Evolutionary conservation across 2,888 invertebrate genomes (phyloP).

Genomic region (Plebejus argus): DNA sequence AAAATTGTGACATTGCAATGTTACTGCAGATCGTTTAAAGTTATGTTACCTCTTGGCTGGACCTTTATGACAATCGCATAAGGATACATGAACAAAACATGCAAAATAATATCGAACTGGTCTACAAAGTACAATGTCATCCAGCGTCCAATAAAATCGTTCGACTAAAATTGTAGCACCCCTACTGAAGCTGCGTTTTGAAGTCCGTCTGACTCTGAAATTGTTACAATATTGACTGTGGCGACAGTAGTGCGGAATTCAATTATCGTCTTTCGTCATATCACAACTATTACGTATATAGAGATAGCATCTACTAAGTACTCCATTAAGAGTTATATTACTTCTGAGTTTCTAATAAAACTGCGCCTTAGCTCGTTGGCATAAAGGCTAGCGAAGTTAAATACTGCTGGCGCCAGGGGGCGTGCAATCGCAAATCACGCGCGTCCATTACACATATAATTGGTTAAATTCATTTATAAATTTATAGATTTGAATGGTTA

Average conservation of each 20-base stretch:
- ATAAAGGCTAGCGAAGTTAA: neutral
- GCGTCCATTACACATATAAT: constrained; percentile 28
- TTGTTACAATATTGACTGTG: constrained; percentile 18
- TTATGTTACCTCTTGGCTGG: neutral
- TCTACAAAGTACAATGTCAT: no score
- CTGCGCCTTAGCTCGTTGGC: neutral
- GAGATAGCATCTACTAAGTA: constrained; percentile 33
- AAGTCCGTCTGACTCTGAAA: neutral
- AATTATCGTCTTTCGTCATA: constrained; percentile 29
- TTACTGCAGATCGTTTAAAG: neutral
- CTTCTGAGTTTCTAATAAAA: neutral
- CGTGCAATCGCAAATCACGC: constrained; percentile 29
- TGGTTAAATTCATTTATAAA: constrained; percentile 32
- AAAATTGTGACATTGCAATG: neutral
- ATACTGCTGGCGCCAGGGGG: constrained; percentile 33
- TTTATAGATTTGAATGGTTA: constrained; percentile 31
- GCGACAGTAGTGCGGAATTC: constrained; percentile 31
- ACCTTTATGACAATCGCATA: neutral
- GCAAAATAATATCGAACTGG: neutral
- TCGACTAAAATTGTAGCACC: no score
- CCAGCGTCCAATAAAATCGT: no score
- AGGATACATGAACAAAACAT: neutral
- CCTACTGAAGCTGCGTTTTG: neutral
- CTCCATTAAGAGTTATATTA: neutral
- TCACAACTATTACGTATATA: constrained; percentile 31